Evolutionary conservation across 23 tunicate genomes (phyloP), one percentile per base, ranked within the genome.

Genomic region (Ciona savignyi): DNA sequence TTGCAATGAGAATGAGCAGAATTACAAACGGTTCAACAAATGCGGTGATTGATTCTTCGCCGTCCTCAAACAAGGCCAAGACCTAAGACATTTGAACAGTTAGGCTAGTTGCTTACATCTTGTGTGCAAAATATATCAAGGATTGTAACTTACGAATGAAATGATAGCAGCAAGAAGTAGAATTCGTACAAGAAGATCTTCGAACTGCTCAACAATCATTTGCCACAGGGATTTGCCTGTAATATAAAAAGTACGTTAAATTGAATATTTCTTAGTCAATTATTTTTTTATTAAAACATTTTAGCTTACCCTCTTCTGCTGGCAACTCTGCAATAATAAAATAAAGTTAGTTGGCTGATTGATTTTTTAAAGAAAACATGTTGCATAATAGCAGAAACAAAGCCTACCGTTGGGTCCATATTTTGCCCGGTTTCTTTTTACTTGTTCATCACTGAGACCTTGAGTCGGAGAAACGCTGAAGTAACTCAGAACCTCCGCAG

Each of bases 51-150:
- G 99, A 68, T 67, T 90, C 99, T 79, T 88, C 99, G 0, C 86
- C 98, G 23, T 94, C 99, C 79, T 94, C 99, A 79, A 94, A 94
- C 34, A 83, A 64, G n/a, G 99, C 99, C n/a, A 94, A 76, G 9
- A 94, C 77, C 89, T 83, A 27, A 25, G 4, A 22, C 15, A 63
- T n/a, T n/a, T n/a, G n/a, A n/a, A n/a, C n/a, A n/a, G n/a, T n/a
- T n/a, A n/a, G n/a, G n/a, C n/a, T n/a, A n/a, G n/a, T n/a, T n/a
- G n/a, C n/a, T n/a, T n/a, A n/a, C n/a, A n/a, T n/a, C n/a, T n/a
- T n/a, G n/a, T n/a, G n/a, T n/a, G n/a, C n/a, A n/a, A n/a, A n/a
- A n/a, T n/a, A n/a, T n/a, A n/a, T n/a, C n/a, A n/a, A n/a, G n/a
- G n/a, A n/a, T n/a, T n/a, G n/a, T n/a, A 63, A 70, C 89, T 83